Evolutionary conservation across 1,140 invertebrate species (phyloP), one percentile per base, ranked within the genome.

Genomic region (Plectrocnemia conspersa): DNA sequence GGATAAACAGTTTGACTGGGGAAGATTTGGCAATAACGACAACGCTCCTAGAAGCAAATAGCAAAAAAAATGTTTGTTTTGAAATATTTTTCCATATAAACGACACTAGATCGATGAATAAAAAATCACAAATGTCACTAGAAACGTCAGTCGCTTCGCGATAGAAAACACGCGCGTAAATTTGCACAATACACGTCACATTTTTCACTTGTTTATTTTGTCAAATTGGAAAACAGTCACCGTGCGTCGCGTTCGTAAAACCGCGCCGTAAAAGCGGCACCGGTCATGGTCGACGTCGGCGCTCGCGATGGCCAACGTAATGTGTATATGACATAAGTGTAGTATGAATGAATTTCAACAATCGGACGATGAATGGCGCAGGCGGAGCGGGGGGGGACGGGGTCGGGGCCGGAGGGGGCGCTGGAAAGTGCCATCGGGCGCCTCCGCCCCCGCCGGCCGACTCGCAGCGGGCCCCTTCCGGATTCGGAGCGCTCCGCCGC

Each of bases 371-470:
- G 68, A 68, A 63, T 62, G 62, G 59, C 54, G 63, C 66, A 64
- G 67, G 69, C 69, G 66, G 64, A 59, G 63, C 61, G 63, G 64
- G 61, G 63, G 66, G 64, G 64, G 56, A 56, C 64, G 64, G 57
- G 65, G 66, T 66, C 68, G 71, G 71, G 70, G 70, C 67, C 68
- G 71, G 66, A 71, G 70, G 71, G 70, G 68, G 49, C 61, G 61
- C 56, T 50, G 62, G 69, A 63, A 70, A 69, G 72, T 67, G 68
- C 71, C 69, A 70, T 70, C 66, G 63, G 64, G 64, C 64, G 54
- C 63, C 62, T 63, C 64, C 68, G 52, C 11, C 58, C 48, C 56
- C 52, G 40, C 35, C 56, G 54, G 24, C 23, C 41, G 32, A 15
- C 35, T 19, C 49, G 54, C 29, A 50, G 22, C 40, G 29, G 6